These are phyloP conservation scores for Euura saliciscinereae DNA, from an alignment of 1,140 invertebrate species.

Conservation along the genomic window DNA sequence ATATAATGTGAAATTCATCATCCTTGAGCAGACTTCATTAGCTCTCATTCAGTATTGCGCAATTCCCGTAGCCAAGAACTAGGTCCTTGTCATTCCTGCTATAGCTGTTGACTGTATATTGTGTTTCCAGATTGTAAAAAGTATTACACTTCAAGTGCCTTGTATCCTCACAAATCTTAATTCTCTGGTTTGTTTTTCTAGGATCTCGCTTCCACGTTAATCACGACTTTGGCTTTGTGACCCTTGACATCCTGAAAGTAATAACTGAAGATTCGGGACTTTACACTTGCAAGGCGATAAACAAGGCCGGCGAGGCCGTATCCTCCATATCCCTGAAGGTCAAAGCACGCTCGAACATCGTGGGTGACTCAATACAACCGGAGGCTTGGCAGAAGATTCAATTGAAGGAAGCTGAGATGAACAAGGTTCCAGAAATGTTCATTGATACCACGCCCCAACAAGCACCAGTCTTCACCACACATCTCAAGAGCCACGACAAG, in stretches of 20 bases:
- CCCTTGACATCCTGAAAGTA: conserved; percentile 86
- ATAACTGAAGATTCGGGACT: conserved; percentile 90
- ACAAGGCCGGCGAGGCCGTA: conserved; percentile 88
- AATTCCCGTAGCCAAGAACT: neutral
- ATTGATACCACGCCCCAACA: conserved; percentile 81
- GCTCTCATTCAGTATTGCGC: neutral
- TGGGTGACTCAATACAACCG: conserved; percentile 81
- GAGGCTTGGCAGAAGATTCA: conserved; percentile 91
- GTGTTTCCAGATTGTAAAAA: neutral
- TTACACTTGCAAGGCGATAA: conserved; percentile 93
- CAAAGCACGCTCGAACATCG: conserved; percentile 79
- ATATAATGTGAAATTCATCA: neutral
- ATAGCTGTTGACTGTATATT: neutral
- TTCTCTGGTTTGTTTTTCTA: conserved; percentile 41
- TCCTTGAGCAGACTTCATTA: too few species aligned
- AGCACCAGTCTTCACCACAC: conserved; percentile 89
- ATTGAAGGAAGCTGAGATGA: conserved; percentile 87
- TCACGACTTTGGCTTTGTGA: conserved; percentile 94
- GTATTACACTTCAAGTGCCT: too few species aligned
- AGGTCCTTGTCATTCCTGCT: neutral
- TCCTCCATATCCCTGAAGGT: conserved; percentile 89
- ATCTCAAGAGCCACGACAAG: conserved; percentile 85
- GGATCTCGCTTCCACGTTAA: conserved; percentile 86
- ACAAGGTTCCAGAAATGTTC: conserved; percentile 84
- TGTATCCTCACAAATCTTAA: neutral